phyloP scores from a whole-genome alignment of 2,797 vertebrate species.

The Diplodus puntazzo region DNA sequence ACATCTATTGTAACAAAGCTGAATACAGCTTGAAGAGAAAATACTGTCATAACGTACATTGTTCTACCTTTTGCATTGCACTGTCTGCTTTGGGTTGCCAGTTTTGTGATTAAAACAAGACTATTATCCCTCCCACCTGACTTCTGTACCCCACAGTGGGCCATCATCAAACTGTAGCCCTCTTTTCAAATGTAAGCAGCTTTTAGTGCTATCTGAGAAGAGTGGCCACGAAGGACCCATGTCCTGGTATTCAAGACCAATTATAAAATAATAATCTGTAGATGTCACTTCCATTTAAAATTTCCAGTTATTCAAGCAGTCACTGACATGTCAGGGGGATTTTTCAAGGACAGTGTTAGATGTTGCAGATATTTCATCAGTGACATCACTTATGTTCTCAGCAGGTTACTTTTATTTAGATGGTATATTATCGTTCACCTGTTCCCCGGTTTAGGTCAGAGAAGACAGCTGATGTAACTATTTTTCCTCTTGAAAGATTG shows the following conservation, averaged over 20 bases:
- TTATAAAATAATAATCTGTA: slow-evolving; percentile 76
- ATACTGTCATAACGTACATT: slow-evolving; percentile 1
- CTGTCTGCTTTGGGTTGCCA: slow-evolving; percentile 56
- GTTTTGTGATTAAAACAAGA: slow-evolving; percentile 77
- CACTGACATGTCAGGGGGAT: slow-evolving; percentile 72
- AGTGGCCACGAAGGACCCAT: slow-evolving; percentile 77
- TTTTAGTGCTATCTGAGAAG: slow-evolving; percentile 74
- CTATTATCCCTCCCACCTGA: slow-evolving; percentile 68
- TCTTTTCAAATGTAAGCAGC: slow-evolving; percentile 79
- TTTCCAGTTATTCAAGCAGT: slow-evolving; percentile 73
- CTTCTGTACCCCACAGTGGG: slow-evolving; percentile 64
- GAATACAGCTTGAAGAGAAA: slow-evolving; percentile 15
- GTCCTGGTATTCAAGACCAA: slow-evolving; percentile 74
- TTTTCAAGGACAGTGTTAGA: slow-evolving; percentile 71
- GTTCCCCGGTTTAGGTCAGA: neutral
- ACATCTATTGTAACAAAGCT: slow-evolving; percentile 2
- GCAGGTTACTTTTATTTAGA: slow-evolving; percentile 23
- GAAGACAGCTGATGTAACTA: slow-evolving; percentile 33
- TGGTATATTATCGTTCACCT: neutral
- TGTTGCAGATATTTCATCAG: slow-evolving; percentile 10
- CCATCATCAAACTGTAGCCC: slow-evolving; percentile 66
- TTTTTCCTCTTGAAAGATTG: neutral
- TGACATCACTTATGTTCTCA: slow-evolving; percentile 10
- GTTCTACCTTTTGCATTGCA: slow-evolving; percentile 15
- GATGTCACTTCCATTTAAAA: slow-evolving; percentile 75